Percentiles rank a stretch among this genome's conserved stretches.
Evolutionary conservation across 2,888 invertebrate genomes (phyloP).

Genomic region (Phengaris alcon): DNA sequence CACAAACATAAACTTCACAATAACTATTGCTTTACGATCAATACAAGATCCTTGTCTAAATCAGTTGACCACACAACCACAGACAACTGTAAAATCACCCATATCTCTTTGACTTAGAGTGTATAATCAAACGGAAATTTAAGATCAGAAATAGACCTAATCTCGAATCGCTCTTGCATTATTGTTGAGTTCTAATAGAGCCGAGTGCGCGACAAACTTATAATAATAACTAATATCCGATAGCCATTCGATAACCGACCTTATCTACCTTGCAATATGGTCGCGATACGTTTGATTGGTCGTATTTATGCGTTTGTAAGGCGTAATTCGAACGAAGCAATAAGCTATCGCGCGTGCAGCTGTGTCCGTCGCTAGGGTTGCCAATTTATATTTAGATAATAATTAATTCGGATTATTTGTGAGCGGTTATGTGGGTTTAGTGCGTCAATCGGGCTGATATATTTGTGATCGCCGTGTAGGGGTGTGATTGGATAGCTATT

Average conservation of each 20-base stretch:
- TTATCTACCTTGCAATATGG: slow-evolving; percentile 39
- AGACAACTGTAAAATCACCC: slow-evolving; percentile 22
- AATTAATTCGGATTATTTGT: slow-evolving; percentile 65
- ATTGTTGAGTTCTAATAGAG: slow-evolving; percentile 54
- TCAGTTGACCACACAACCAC: slow-evolving; percentile 30
- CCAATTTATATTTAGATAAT: slow-evolving; percentile 68
- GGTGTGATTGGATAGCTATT: slow-evolving; percentile 7
- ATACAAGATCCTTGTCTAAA: slow-evolving; percentile 31
- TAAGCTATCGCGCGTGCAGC: slow-evolving; percentile 71
- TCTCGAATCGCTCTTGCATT: slow-evolving; percentile 49
- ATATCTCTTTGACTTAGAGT: slow-evolving; percentile 23
- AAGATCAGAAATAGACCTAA: slow-evolving; percentile 45
- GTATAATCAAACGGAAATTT: slow-evolving; percentile 29
- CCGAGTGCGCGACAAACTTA: slow-evolving; percentile 42
- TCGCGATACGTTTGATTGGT: slow-evolving; percentile 35
- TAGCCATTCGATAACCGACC: slow-evolving; percentile 40
- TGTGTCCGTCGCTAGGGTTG: slow-evolving; percentile 67
- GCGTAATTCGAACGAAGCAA: slow-evolving; percentile 64
- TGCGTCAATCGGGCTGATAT: slow-evolving; percentile 50
- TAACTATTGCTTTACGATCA: slow-evolving; percentile 32
- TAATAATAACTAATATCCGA: slow-evolving; percentile 38
- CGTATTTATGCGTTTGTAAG: slow-evolving; percentile 46
- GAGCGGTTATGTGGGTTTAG: slow-evolving; percentile 56
- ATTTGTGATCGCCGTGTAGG: slow-evolving; percentile 29
- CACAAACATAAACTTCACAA: slow-evolving; percentile 11